These are phyloP conservation scores for rat (Rattus norvegicus) DNA, from an alignment of 2,113 vertebrate species.

Conservation along the genomic window GRCr8 NC_086028.1:23985501-23986000, in stretches of 20 bases:
- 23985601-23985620: background rate
- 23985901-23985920: background rate
- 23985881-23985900: background rate
- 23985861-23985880: background rate
- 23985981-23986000: background rate
- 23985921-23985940: conserved; percentile 23
- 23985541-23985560: background rate
- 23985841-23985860: background rate
- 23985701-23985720: too few species aligned
- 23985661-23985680: background rate
- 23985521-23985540: background rate
- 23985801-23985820: background rate
- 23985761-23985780: background rate
- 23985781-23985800: background rate
- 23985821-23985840: too few species aligned
- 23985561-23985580: background rate
- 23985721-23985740: background rate
- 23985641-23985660: background rate
- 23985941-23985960: background rate
- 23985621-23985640: background rate
- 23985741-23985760: background rate
- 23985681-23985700: background rate
- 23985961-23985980: background rate
- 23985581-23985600: background rate
- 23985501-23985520: background rate